Evolutionary conservation across 2,113 vertebrate genomes (phyloP).

Genomic region (Hemichromis elongatus): DNA sequence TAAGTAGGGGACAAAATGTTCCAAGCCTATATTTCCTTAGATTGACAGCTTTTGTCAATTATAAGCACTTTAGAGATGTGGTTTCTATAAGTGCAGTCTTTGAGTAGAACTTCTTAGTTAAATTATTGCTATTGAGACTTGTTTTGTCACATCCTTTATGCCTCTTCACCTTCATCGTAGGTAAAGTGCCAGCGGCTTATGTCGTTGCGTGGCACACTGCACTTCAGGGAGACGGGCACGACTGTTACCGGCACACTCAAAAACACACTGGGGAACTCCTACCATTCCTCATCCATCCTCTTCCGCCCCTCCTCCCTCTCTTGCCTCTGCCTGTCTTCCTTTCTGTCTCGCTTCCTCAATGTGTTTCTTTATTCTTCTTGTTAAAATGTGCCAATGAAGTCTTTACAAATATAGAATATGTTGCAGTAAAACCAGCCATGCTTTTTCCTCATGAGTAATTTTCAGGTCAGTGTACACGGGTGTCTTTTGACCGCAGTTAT

Average conservation of each 20-base stretch:
- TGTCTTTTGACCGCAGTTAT: conserved; percentile 13
- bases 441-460: conserved; percentile 10
- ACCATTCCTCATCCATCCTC: background rate
- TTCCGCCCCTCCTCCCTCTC: background rate
- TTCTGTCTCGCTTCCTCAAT: background rate
- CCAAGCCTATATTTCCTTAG: background rate
- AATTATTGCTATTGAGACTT: background rate
- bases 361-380: background rate
- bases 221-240: background rate
- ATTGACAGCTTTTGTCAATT: background rate
- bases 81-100: background rate
- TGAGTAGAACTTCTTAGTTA: background rate
- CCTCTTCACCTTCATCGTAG: background rate
- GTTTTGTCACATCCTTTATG: background rate
- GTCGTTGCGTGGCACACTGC: background rate
- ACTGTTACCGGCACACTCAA: background rate
- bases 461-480: background rate
- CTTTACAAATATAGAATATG: background rate
- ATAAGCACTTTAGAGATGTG: background rate
- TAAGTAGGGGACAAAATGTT: background rate
- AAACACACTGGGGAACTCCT: background rate
- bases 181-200: conserved; percentile 5
- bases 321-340: background rate
- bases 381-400: background rate
- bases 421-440: background rate